Base-by-base conservation (phyloP, 1,140 invertebrate genomes). In the Polypedilum pembai region DNA sequence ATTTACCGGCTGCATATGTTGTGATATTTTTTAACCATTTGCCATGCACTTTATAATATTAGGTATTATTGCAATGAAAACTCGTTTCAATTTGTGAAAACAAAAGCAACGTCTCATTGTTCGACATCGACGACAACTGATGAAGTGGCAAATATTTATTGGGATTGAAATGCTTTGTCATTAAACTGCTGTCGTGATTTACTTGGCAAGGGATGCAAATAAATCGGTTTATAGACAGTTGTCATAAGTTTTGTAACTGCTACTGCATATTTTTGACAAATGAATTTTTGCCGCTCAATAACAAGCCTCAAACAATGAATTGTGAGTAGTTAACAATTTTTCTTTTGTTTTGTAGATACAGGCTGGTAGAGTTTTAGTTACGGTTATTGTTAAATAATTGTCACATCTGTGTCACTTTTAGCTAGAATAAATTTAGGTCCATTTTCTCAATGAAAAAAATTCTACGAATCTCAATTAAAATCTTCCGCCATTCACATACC, bases 121-220 rank as follows among this genome's bases (percentile, higher is more conserved):
- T 21, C 24, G 24, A 33, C n/a, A n/a, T n/a, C n/a, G 18, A n/a
- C 63, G 63, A 66, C 65, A 18, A 69, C 65, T 69, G 65, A 69
- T 69, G 65, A 69, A 69, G 65, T 69, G 65, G 65, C 65, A 69
- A 69, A 69, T 69, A 69, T 69, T 69, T 69, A 18, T 18, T 69
- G 8, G 2, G 20, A 17, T 2, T 69, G 8, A 69, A 18, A 8
- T 69, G 65, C 65, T 18, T 20, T 69, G 65, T 69, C 65, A 69
- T 69, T 69, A 69, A 69, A 69, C 65, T 69, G 17, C 65, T 69
- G 65, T 7, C 17, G 18, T 21, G 65, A 69, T 69, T 69, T 69
- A 56, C n/a, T 56, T 3, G 12, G 15, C 12, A 56, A 56, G 45
- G 45, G 45, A 56, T 56, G 45, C 45, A 56, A 56, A 56, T 56